Percentiles rank a stretch among this genome's conserved stretches.
These are phyloP conservation scores for Brachionus plicatilis DNA, from an alignment of 1,140 invertebrate genomes.

Conservation along the genomic window DNA sequence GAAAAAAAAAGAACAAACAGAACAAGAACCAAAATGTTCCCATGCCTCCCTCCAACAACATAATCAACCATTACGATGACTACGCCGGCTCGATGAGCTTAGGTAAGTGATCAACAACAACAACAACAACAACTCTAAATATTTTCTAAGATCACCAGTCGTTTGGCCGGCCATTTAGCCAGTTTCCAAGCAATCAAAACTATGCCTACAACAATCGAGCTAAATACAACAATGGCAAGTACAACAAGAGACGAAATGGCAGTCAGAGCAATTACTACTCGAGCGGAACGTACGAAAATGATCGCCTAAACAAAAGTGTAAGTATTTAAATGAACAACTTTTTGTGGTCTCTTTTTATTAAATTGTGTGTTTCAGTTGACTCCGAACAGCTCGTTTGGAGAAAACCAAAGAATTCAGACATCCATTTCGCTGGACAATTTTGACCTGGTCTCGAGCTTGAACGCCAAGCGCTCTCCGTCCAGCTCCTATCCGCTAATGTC, in stretches of 20 bases:
- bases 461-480: neutral
- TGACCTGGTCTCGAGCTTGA: neutral
- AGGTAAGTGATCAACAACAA: neutral
- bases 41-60: neutral
- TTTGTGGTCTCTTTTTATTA: no score
- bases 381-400: slow-evolving; percentile 13
- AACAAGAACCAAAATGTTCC: neutral
- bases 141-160: neutral
- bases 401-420: neutral
- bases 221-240: neutral
- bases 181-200: neutral
- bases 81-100: neutral
- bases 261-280: slow-evolving; percentile 18
- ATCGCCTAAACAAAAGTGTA: slow-evolving; percentile 25
- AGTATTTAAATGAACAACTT: neutral
- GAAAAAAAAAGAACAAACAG: neutral
- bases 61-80: neutral
- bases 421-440: slow-evolving; percentile 18
- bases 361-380: neutral
- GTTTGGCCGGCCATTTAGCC: neutral
- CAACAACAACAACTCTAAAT: neutral
- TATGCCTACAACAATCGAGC: neutral
- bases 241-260: neutral
- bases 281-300: slow-evolving; percentile 13
- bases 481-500: neutral